A percentile compares a stretch with the other conserved stretches of the same genome.
Conservation (phyloP, 2,888 invertebrate genomes). For the Spodoptera picta region DNA sequence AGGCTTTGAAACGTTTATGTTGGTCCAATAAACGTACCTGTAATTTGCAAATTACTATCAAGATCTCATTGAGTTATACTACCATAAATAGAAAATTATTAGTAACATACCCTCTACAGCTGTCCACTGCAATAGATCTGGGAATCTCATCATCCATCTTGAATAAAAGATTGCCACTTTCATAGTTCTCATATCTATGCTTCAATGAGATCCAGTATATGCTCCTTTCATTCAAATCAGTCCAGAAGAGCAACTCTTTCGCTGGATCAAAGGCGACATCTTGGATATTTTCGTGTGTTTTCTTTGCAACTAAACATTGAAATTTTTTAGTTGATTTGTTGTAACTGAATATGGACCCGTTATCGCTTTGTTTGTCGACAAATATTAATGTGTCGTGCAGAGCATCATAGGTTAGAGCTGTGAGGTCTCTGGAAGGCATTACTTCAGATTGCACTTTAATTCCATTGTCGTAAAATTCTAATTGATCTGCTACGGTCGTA, state of each 20-base stretch:
- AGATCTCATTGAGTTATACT: not conserved
- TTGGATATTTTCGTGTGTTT: conserved; percentile 89
- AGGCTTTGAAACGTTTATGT: conserved; percentile 91
- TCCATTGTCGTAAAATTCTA: conserved; percentile 89
- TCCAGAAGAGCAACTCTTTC: conserved; percentile 93
- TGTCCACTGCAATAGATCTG: conserved; percentile 93
- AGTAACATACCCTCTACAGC: conserved; percentile 91
- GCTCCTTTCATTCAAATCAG: conserved; percentile 90
- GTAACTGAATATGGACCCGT: conserved; percentile 91
- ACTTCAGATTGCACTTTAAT: conserved; percentile 78
- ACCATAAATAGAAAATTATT: conserved; percentile 2
- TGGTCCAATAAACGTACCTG: conserved; percentile 96
- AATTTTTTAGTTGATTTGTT: conserved; percentile 73
- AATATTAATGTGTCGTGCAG: conserved; percentile 90
- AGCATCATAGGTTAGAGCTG: conserved; percentile 92
- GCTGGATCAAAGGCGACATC: conserved; percentile 93
- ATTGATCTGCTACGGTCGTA: conserved; percentile 90
- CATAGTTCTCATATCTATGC: conserved; percentile 69
- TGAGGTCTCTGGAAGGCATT: conserved; percentile 89
- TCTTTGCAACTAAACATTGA: conserved; percentile 78
- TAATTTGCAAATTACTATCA: conserved; percentile 54
- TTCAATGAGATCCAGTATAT: conserved; percentile 87
- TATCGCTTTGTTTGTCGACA: conserved; percentile 90
- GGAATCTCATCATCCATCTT: conserved; percentile 89
- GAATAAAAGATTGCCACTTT: conserved; percentile 76